A percentile compares a stretch with the other conserved stretches of the same genome.
phyloP scores from a whole-genome alignment of 2,888 invertebrate genomes.

The Petrolisthes manimaculis region DNA sequence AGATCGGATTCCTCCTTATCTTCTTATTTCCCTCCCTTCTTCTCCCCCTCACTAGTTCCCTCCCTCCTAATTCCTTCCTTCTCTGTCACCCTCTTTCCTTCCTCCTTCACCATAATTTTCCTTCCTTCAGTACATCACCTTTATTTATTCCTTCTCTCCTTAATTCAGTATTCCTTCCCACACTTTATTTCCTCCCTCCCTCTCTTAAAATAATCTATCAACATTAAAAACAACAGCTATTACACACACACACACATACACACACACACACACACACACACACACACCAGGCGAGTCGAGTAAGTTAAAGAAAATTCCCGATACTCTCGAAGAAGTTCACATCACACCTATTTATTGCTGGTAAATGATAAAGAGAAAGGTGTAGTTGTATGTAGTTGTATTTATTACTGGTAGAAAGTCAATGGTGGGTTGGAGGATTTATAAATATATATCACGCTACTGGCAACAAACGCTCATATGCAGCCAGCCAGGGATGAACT shows the following conservation, averaged over 20 bases:
- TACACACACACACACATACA: constrained; percentile 5
- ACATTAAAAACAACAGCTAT: not conserved
- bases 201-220: too few relatives aligned
- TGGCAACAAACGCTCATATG: too few relatives aligned
- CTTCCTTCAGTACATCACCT: not conserved
- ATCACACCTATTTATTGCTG: not conserved
- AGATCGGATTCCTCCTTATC: too few relatives aligned
- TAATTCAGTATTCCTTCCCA: too few relatives aligned
- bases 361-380: too few relatives aligned
- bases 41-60: not conserved
- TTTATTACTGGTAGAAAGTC: too few relatives aligned
- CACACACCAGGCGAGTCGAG: not conserved
- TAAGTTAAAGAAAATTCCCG: too few relatives aligned
- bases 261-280: constrained; percentile 6
- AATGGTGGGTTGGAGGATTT: not conserved
- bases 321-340: not conserved
- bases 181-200: too few relatives aligned
- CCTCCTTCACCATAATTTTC: too few relatives aligned
- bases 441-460: not conserved
- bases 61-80: not conserved
- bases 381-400: too few relatives aligned
- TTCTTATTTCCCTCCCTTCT: too few relatives aligned
- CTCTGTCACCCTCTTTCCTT: not conserved
- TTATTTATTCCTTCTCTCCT: not conserved
- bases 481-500: too few relatives aligned